phyloP scores from a whole-genome alignment of 2,888 invertebrate genomes.

The Nemoura dubitans region DNA sequence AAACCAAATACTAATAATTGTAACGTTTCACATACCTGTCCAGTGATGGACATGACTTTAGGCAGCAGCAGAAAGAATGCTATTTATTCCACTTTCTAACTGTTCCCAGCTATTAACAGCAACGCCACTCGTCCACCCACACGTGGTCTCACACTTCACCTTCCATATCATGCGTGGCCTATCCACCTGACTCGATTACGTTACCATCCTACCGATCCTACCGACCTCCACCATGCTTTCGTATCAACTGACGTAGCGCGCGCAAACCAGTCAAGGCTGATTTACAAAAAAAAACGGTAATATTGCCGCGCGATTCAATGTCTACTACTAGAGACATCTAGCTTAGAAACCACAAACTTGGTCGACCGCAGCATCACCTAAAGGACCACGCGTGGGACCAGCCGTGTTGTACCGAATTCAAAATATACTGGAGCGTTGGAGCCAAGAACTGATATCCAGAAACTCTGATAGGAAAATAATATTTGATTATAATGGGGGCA shows the following conservation, averaged over 20 bases:
- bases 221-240: not conserved
- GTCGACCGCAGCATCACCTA: conserved; percentile 8
- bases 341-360: conserved; percentile 4
- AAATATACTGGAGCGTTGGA: too few species aligned
- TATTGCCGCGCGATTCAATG: not conserved
- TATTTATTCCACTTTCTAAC: conserved; percentile 28
- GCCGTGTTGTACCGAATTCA: too few species aligned
- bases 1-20: not conserved
- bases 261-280: not conserved
- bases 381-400: not conserved
- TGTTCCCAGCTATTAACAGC: conserved; percentile 16
- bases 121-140: conserved; percentile 23
- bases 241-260: conserved; percentile 1
- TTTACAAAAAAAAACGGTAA: not conserved
- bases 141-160: conserved; percentile 4
- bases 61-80: not conserved
- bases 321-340: not conserved
- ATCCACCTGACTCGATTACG: not conserved
- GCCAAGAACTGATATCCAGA: too few species aligned
- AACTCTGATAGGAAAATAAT: too few species aligned
- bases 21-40: conserved; percentile 2
- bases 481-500: too few species aligned
- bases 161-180: conserved; percentile 2
- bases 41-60: not conserved
- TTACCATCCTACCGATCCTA: not conserved